These are phyloP conservation scores for Gambelia wislizenii DNA, from an alignment of 2,797 vertebrate species.

Conservation along the genomic window DNA sequence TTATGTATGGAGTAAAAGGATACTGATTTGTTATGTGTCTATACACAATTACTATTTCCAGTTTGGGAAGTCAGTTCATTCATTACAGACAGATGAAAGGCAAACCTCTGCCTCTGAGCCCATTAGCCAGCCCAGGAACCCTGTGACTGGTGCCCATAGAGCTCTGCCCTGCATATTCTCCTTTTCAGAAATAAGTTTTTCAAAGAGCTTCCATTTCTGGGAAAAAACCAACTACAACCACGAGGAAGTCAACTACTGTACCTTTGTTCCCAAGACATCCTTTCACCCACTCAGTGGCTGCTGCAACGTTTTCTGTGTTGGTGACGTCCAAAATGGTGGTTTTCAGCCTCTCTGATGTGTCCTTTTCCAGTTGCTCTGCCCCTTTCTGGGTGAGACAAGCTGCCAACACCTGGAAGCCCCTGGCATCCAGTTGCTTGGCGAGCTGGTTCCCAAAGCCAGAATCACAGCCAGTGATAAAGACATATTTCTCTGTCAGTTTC, in stretches of 20 bases:
- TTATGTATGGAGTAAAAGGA: too few relatives aligned
- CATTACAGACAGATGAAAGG: too few relatives aligned
- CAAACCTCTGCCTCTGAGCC: too few relatives aligned
- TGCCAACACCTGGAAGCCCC: neutral
- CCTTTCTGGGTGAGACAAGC: neutral
- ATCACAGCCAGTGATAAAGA: conserved; percentile 6
- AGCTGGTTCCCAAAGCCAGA: conserved; percentile 17
- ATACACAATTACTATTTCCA: too few relatives aligned
- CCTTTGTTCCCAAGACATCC: conserved; percentile 7
- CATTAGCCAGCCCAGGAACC: too few relatives aligned
- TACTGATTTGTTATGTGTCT: too few relatives aligned
- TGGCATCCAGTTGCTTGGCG: neutral
- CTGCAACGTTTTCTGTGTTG: neutral
- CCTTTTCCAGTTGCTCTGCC: neutral
- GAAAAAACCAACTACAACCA: too few relatives aligned
- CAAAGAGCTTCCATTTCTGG: too few relatives aligned
- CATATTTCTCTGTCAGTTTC: neutral
- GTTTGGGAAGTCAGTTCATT: too few relatives aligned
- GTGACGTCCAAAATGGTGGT: conserved; percentile 2
- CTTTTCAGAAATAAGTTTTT: too few relatives aligned
- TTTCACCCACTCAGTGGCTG: neutral
- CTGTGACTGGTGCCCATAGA: too few relatives aligned
- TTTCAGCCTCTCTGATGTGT: neutral
- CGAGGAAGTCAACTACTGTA: neutral
- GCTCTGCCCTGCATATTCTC: too few relatives aligned